Evolutionary conservation across 2,797 vertebrate genomes (phyloP).

Genomic region (Enteromius anoplus): DNA sequence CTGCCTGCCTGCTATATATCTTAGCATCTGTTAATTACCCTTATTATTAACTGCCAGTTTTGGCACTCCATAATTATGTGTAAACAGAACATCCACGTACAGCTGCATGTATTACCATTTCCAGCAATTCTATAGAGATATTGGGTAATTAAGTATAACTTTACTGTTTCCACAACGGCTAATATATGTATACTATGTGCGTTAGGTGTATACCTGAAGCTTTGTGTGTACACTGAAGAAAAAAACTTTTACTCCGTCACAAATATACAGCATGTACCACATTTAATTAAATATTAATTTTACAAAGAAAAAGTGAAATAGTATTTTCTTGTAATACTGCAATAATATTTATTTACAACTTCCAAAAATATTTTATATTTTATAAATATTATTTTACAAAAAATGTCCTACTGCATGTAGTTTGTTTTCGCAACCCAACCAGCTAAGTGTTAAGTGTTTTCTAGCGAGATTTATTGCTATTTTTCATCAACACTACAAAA

Average conservation of each 20-base stretch:
- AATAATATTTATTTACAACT: neutral
- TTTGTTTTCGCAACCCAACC: neutral
- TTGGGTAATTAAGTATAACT: neutral
- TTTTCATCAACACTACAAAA: neutral
- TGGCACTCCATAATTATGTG: slow-evolving; percentile 53
- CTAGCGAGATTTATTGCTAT: neutral
- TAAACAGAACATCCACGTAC: slow-evolving; percentile 64
- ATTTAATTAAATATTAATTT: neutral
- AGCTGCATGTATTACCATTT: slow-evolving; percentile 51
- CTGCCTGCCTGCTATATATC: slow-evolving; percentile 35
- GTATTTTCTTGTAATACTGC: neutral
- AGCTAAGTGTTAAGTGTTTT: neutral
- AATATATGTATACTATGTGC: neutral
- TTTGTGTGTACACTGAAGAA: neutral
- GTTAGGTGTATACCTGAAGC: neutral
- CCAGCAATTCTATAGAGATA: slow-evolving; percentile 2
- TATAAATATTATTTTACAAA: too few species aligned
- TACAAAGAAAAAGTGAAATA: neutral
- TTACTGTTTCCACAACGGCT: neutral
- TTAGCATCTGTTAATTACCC: slow-evolving; percentile 59
- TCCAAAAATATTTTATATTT: neutral
- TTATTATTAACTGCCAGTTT: slow-evolving; percentile 61
- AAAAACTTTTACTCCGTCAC: neutral
- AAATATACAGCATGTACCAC: neutral
- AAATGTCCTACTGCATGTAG: neutral